phyloP scores from a whole-genome alignment of 2,888 invertebrate species.

The Carpatolechia fugitivella region DNA sequence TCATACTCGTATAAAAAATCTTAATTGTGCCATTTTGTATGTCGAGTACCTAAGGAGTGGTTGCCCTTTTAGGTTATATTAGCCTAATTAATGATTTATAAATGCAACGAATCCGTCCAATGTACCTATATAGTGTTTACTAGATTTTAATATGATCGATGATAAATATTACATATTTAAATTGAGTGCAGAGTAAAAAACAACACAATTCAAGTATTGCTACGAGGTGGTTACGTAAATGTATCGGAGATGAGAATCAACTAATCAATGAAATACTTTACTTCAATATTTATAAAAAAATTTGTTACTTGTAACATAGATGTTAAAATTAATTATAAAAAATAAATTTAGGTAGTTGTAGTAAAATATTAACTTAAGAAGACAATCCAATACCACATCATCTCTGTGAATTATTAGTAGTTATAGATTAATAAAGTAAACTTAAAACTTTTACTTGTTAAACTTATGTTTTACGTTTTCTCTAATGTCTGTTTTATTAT shows the following conservation, averaged over 20 bases:
- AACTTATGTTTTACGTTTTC: background rate
- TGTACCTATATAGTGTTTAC: too few relatives aligned
- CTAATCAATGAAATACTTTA: too few relatives aligned
- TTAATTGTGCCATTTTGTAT: slow-evolving; percentile 60
- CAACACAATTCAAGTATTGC: too few relatives aligned
- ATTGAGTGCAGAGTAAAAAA: background rate
- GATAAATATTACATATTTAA: background rate
- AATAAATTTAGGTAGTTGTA: too few relatives aligned
- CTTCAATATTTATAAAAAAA: too few relatives aligned
- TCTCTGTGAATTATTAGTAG: slow-evolving; percentile 50
- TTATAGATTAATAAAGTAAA: slow-evolving; percentile 11
- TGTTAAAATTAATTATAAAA: too few relatives aligned
- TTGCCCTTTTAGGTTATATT: slow-evolving; percentile 37
- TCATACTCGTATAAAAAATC: slow-evolving; percentile 35
- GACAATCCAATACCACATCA: slow-evolving; percentile 50
- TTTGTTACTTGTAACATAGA: too few relatives aligned
- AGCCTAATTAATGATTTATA: too few relatives aligned
- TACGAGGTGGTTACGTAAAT: too few relatives aligned
- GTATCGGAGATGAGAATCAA: too few relatives aligned
- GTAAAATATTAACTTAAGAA: background rate
- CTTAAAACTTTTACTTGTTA: background rate
- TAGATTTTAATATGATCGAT: background rate
- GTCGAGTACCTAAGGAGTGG: slow-evolving; percentile 43
- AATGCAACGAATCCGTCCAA: slow-evolving; percentile 65
- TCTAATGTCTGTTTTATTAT: background rate